These are phyloP conservation scores for Hymenochirus boettgeri DNA, from an alignment of 2,113 vertebrate genomes.

Conservation along the genomic window DNA sequence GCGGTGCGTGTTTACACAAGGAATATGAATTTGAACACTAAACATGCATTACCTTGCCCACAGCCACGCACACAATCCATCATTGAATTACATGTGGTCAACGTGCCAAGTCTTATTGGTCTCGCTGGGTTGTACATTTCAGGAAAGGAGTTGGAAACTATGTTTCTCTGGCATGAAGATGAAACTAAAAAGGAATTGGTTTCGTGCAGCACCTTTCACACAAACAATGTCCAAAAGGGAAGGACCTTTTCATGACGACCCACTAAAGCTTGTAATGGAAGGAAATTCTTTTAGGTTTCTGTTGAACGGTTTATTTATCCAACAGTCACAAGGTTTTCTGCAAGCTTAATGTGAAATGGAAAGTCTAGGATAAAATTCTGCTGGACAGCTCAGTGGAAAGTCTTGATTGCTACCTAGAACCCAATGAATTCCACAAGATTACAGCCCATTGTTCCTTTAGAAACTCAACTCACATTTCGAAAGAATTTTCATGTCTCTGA, in stretches of 20 bases:
- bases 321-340: slow-evolving; percentile 23
- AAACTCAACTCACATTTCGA: neutral
- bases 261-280: slow-evolving; percentile 32
- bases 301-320: slow-evolving; percentile 26
- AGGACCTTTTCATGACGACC: slow-evolving; percentile 30
- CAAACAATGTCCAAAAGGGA: slow-evolving; percentile 32
- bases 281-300: slow-evolving; percentile 20
- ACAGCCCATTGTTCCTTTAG: neutral
- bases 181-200: slow-evolving; percentile 16
- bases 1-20: slow-evolving; percentile 30
- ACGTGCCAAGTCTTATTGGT: slow-evolving; percentile 31
- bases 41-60: slow-evolving; percentile 34
- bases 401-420: neutral
- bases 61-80: slow-evolving; percentile 34
- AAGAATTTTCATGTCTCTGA: too few relatives aligned
- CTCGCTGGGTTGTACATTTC: slow-evolving; percentile 34
- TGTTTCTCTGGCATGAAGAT: slow-evolving; percentile 30
- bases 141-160: slow-evolving; percentile 31
- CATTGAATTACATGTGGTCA: slow-evolving; percentile 32
- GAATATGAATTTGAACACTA: slow-evolving; percentile 30
- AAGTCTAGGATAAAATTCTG: slow-evolving; percentile 1
- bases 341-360: slow-evolving; percentile 9
- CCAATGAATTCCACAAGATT: neutral
- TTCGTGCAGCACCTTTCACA: slow-evolving; percentile 35
- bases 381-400: slow-evolving; percentile 3